Evolutionary conservation across 2,797 vertebrate species (phyloP), one percentile per base, ranked within the genome.

Genomic region (Delichon dasypus): DNA sequence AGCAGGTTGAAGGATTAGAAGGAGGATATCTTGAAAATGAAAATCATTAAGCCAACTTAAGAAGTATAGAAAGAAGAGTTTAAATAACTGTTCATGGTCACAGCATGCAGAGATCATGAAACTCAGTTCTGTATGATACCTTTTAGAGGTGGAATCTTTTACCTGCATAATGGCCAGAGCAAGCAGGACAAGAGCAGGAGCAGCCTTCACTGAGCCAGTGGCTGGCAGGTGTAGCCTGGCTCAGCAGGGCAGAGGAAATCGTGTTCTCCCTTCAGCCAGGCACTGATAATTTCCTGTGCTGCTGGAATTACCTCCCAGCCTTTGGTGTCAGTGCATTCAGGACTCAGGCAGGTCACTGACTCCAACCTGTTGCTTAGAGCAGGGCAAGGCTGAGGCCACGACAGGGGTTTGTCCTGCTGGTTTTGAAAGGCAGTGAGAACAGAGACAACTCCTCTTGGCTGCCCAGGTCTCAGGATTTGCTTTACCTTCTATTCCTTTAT

Each of bases 221-320:
- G 5, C 5, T 45, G 53, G 20, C 22, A 48, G 32, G 23, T 17
- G 8, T 16, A 16, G 32, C 16, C 21, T 53, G 54, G 25, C 38
- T 72, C 16, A 29, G 58, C 70, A 29, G 9, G 45, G 16, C 5
- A 36, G n/a, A 57, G 51, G 23, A 22, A 58, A 47, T 27, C 18
- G 12, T 4, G 13, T 26, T 15, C 42, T 86, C n/a, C 1, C 51
- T 84, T 27, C 29, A 77, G 75, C 4, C 9, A 45, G 48, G 3
- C 2, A 0, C 70, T 44, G 68, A 2, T 48, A 19, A 27, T 14
- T 54, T 27, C 29, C 3, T 9, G 5, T 3, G 1, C 5, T 44
- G 60, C 67, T 79, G 85, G 50, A 51, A 47, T 75, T 27, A 3
- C 47, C 54, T 58, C 50, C 79, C 13, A 9, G 15, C 38, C 30